Evolutionary conservation across 2,888 invertebrate genomes (phyloP).

Genomic region (Hoplodrina blanda): DNA sequence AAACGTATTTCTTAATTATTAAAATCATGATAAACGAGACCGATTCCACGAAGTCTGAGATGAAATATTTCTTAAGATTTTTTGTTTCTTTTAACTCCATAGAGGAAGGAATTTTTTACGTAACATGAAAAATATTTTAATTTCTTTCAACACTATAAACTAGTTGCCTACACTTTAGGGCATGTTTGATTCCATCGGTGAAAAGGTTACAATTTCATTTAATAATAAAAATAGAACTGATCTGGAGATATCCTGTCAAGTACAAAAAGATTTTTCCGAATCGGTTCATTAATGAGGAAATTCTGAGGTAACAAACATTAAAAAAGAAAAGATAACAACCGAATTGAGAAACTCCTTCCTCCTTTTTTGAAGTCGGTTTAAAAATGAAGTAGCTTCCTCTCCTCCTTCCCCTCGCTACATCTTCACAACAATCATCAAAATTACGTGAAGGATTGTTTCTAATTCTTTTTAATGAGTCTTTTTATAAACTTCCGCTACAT

Average conservation of each 20-base stretch:
- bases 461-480: conserved; percentile 43
- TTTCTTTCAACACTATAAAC: neutral
- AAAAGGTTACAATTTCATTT: too few relatives aligned
- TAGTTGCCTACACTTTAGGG: too few relatives aligned
- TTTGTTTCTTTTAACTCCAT: conserved; percentile 37
- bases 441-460: conserved; percentile 41
- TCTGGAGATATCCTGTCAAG: too few relatives aligned
- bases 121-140: neutral
- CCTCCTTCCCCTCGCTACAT: conserved; percentile 7
- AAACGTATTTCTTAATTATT: conserved; percentile 47
- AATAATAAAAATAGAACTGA: too few relatives aligned
- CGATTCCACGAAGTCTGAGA: conserved; percentile 35
- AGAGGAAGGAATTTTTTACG: conserved; percentile 10
- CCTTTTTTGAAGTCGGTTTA: too few relatives aligned
- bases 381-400: too few relatives aligned
- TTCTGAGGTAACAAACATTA: too few relatives aligned
- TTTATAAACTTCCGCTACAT: conserved; percentile 23
- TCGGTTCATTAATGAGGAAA: too few relatives aligned
- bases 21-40: conserved; percentile 49
- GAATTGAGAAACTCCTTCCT: too few relatives aligned
- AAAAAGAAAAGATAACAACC: too few relatives aligned
- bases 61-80: conserved; percentile 43
- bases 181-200: neutral
- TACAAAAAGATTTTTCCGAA: too few relatives aligned
- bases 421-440: conserved; percentile 31